Evolutionary conservation across 2,797 vertebrate species (phyloP).

Genomic region (Diceros bicornis): DNA sequence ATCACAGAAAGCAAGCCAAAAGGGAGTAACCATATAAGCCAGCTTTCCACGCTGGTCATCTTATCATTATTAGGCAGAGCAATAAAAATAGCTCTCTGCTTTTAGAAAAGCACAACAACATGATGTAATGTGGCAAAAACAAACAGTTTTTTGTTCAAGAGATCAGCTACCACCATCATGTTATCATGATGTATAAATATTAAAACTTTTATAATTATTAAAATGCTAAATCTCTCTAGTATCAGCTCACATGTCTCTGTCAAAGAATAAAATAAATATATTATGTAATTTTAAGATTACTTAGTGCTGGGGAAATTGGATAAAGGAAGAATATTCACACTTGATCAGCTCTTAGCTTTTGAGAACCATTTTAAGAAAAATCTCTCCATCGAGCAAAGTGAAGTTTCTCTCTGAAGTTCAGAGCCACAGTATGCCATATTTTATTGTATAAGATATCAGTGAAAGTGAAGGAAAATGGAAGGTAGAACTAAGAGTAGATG

Average conservation of each 20-base stretch:
- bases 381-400: background rate
- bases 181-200: background rate
- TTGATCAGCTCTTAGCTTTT: background rate
- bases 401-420: background rate
- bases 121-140: constrained; percentile 51
- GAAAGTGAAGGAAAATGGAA: constrained; percentile 25
- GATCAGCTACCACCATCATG: background rate
- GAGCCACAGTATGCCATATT: background rate
- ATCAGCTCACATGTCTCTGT: background rate
- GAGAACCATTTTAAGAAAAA: constrained; percentile 43
- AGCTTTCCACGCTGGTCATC: background rate
- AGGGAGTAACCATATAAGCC: background rate
- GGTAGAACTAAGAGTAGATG: background rate
- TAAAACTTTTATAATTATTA: background rate
- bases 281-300: background rate
- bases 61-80: constrained; percentile 17
- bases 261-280: background rate
- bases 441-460: background rate
- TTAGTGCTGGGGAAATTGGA: background rate
- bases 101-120: constrained; percentile 64
- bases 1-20: background rate
- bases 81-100: constrained; percentile 70
- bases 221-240: constrained; percentile 2
- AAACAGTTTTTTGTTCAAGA: background rate
- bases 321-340: background rate